A percentile compares a stretch with the other conserved stretches of the same genome.
phyloP scores from a whole-genome alignment of 2,888 invertebrate species.

The Netelia fuscicornis region DNA sequence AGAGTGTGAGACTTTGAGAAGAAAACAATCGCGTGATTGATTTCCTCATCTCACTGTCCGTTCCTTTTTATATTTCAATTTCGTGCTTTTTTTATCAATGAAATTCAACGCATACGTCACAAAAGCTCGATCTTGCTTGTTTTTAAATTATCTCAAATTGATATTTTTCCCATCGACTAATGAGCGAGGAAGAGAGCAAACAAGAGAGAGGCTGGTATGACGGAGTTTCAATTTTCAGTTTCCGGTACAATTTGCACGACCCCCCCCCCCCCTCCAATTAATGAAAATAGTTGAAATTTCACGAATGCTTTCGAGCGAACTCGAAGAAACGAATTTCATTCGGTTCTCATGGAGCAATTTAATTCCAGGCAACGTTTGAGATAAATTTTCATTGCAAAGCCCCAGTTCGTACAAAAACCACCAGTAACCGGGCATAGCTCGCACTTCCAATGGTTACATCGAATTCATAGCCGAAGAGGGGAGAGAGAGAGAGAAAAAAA shows the following conservation, averaged over 20 bases:
- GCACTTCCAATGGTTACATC: neutral
- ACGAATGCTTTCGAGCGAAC: neutral
- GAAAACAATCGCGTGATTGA: conserved; percentile 34
- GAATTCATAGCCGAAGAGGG: neutral
- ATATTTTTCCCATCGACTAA: neutral
- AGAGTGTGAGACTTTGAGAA: conserved; percentile 38
- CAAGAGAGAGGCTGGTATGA: neutral
- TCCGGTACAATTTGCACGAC: neutral
- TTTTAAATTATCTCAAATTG: neutral
- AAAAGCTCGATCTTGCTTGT: neutral
- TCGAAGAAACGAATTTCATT: neutral
- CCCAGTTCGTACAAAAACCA: neutral
- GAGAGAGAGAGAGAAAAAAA: neutral
- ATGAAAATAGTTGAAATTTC: conserved; percentile 12
- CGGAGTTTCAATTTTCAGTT: neutral
- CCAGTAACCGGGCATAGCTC: neutral
- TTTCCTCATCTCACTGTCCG: neutral
- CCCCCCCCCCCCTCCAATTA: neutral
- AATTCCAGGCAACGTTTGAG: neutral
- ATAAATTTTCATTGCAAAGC: neutral
- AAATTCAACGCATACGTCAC: conserved; percentile 8
- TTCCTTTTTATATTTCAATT: no score
- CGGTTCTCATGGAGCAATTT: neutral
- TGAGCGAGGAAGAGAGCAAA: neutral
- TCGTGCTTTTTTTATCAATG: neutral